A percentile compares a stretch with the other conserved stretches of the same genome.
Evolutionary conservation across 2,113 vertebrate genomes (phyloP).

Genomic region (Phylloscopus trochilus): DNA sequence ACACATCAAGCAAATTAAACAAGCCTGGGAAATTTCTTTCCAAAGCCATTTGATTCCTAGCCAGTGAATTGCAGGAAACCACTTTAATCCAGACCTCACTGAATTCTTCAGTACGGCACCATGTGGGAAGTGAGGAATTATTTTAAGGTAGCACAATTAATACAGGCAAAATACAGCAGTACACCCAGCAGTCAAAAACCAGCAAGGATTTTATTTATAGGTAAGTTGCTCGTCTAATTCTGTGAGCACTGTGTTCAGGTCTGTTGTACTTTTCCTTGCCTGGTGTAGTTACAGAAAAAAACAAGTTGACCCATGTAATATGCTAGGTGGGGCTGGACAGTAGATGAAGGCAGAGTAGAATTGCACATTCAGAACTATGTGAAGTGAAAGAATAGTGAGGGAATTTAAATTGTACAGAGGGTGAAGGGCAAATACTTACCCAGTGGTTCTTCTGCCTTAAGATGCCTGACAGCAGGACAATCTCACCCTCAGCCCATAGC

Average conservation of each 20-base stretch:
- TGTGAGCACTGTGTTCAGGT: not conserved
- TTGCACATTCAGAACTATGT: not conserved
- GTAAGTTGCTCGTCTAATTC: not conserved
- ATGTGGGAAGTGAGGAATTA: constrained; percentile 3
- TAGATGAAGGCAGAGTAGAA: not conserved
- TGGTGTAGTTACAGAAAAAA: not conserved
- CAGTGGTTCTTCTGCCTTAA: not conserved
- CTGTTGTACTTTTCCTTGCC: not conserved
- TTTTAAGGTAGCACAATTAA: constrained; percentile 14
- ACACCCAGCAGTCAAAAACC: not conserved
- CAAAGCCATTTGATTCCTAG: not conserved
- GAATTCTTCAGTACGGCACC: not conserved
- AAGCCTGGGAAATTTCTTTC: not conserved
- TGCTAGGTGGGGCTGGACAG: not conserved
- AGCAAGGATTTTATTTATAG: not conserved
- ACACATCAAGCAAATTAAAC: not conserved
- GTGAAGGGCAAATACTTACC: not conserved
- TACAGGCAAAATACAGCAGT: not conserved
- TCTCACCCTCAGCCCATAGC: not conserved
- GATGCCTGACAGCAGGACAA: not conserved
- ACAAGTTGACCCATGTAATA: not conserved
- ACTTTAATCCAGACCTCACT: not conserved
- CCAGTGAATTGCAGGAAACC: constrained; percentile 34
- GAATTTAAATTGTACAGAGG: not conserved
- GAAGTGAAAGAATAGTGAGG: not conserved